Evolutionary conservation across 2,888 invertebrate genomes (phyloP), one percentile per base, ranked within the genome.

Genomic region (Ophioninae sp.): DNA sequence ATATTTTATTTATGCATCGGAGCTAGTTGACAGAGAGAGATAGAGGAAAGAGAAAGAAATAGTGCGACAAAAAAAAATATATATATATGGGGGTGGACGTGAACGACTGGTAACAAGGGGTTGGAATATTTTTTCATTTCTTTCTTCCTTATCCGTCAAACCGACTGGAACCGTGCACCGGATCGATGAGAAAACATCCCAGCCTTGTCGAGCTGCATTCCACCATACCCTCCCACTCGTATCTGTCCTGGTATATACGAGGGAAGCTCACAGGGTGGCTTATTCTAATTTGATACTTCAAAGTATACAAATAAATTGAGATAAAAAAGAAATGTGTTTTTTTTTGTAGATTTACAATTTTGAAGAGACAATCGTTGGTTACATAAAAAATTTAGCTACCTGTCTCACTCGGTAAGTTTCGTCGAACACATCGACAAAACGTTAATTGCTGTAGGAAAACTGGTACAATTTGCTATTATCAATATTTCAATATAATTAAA

Each of bases 141-240:
- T 30, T 22, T 44, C 17, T 51, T 2, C 7, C 39, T 39, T 9
- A 23, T 41, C 58, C 59, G 39, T 23, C 13, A 37, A 37, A 51
- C 22, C 63, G 9, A 8, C 30, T 56, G 30, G 39, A 65, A 77
- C 44, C 20, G 41, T 41, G 37, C 56, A 23, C 13, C n/a, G 22
- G 39, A 78, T 56, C 61, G 68, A 44, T 68, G 56, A 44, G 51
- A 37, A 58, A 58, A 41, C 41, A 69, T 73, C 56, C 56, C 17
- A 68, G 22, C 44, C 73, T 51, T 56, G 22, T 68, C 37, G 68
- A 56, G 64, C 74, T 64, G 68, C 63, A 82, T 78, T 78, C 69
- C 74, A 39, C 71, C 56, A 51, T 51, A 51, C 17, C 51, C 51
- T 13, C 6, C 51, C 51, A 51, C 51, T 51, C 51, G 51, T 51